A percentile compares a stretch with the other conserved stretches of the same genome.
Evolutionary conservation across 2,888 invertebrate species (phyloP).

Genomic region (Zygothrica quintamaculata): DNA sequence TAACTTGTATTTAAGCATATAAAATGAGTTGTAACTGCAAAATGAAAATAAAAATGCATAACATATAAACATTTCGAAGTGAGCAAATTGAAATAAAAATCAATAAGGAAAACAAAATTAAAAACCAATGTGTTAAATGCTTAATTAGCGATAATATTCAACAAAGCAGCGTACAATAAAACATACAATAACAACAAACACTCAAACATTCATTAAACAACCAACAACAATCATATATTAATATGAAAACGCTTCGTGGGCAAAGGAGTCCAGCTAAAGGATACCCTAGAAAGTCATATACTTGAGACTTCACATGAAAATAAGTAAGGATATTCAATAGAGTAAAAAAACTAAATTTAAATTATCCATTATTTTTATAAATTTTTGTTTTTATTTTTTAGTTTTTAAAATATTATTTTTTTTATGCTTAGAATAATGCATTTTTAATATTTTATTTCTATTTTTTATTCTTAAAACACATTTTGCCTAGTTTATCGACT

Average conservation of each 20-base stretch:
- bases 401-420: no score
- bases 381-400: no score
- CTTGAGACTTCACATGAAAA: no score
- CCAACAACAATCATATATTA: conserved; percentile 33
- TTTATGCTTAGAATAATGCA: no score
- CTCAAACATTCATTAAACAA: conserved; percentile 18
- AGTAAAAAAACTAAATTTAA: no score
- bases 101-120: conserved; percentile 35
- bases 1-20: conserved; percentile 76
- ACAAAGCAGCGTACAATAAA: conserved; percentile 27
- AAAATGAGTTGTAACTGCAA: conserved; percentile 67
- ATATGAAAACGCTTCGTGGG: conserved; percentile 8
- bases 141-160: conserved; percentile 70
- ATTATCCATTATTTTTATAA: no score
- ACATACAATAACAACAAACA: conserved; percentile 8
- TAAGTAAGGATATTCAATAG: no score
- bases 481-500: no score
- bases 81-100: conserved; percentile 58
- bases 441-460: no score
- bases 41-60: conserved; percentile 33
- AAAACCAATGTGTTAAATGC: conserved; percentile 60
- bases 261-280: not conserved
- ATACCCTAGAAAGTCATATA: conserved; percentile 33
- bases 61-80: conserved; percentile 32
- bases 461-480: no score